A percentile compares a stretch with the other conserved stretches of the same genome.
phyloP scores from a whole-genome alignment of 2,113 vertebrate species.

The Stictonetta naevosa region DNA sequence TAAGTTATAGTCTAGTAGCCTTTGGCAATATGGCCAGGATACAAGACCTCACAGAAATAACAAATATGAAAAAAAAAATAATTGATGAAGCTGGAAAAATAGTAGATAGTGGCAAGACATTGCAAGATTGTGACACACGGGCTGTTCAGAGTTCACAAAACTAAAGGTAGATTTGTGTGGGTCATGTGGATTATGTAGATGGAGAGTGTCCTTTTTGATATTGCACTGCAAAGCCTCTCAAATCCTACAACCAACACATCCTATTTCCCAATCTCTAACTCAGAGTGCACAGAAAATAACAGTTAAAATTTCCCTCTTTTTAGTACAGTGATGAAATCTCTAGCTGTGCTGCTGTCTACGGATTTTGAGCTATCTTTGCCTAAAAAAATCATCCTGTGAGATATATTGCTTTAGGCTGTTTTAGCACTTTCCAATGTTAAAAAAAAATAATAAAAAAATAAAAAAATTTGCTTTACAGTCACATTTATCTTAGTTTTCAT shows the following conservation, averaged over 20 bases:
- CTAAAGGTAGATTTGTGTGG: background rate
- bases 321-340: background rate
- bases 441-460: background rate
- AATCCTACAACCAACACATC: background rate
- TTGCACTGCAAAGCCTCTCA: background rate
- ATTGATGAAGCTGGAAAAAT: background rate
- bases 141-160: background rate
- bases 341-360: background rate
- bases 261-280: background rate
- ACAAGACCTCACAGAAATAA: background rate
- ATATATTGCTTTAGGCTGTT: background rate
- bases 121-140: background rate
- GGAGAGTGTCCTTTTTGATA: background rate
- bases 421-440: background rate
- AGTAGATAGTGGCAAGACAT: background rate
- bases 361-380: background rate
- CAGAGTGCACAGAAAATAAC: background rate
- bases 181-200: background rate
- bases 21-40: background rate
- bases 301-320: background rate
- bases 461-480: background rate
- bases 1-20: background rate
- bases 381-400: background rate
- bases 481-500: background rate
- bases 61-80: slow-evolving; percentile 8